These are phyloP conservation scores for Patella pellucida DNA, from an alignment of 2,888 invertebrate genomes.

Conservation along the genomic window DNA sequence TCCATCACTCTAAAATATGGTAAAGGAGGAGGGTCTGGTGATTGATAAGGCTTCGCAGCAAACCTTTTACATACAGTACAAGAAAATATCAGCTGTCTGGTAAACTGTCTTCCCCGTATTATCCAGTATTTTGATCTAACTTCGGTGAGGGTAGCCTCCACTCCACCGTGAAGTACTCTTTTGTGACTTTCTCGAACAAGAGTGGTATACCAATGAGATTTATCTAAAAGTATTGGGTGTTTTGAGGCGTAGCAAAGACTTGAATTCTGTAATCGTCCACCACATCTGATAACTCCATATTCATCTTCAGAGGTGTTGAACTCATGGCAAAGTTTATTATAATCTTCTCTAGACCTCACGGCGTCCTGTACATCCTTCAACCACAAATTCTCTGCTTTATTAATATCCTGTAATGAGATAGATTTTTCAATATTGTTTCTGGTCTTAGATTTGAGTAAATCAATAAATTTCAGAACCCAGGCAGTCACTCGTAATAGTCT, in stretches of 20 bases:
- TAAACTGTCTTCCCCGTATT: neutral
- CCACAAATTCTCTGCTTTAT: neutral
- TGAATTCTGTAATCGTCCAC: neutral
- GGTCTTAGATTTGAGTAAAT: neutral
- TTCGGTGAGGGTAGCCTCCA: neutral
- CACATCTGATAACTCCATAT: neutral
- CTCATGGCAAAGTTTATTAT: neutral
- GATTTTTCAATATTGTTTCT: neutral
- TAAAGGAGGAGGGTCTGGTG: neutral
- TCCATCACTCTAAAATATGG: neutral
- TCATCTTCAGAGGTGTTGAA: neutral
- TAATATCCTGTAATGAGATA: neutral
- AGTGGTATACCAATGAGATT: conserved; percentile 4
- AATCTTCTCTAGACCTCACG: neutral
- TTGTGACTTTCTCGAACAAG: neutral
- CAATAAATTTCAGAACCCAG: neutral
- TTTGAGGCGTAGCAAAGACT: neutral
- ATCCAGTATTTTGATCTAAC: conserved; percentile 3
- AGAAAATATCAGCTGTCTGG: neutral
- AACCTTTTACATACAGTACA: neutral
- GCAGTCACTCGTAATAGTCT: neutral
- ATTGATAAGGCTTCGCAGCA: neutral
- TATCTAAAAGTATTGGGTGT: neutral
- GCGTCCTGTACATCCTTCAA: neutral
- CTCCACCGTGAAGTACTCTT: neutral